Conservation (phyloP, 1,140 invertebrate species). For the Dendroctonus ponderosae region DNA sequence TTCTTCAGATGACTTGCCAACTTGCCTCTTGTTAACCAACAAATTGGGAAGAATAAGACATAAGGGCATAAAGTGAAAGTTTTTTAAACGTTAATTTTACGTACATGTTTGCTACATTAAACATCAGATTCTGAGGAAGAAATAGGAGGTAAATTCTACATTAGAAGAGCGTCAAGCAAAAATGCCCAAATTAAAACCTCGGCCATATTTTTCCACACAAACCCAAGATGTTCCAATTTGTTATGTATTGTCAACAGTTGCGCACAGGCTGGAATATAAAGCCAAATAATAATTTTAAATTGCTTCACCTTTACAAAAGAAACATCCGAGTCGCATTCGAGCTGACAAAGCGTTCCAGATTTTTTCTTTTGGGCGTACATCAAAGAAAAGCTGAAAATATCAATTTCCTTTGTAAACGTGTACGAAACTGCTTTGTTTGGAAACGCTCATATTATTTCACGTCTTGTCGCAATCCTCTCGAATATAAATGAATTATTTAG, state of each 20-base stretch:
- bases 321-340: constrained; percentile 12
- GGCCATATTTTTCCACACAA: background rate
- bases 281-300: constrained; percentile 31
- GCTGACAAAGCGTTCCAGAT: constrained; percentile 28
- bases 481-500: constrained; percentile 36
- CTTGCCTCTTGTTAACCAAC: too few species aligned
- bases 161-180: too few species aligned
- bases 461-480: constrained; percentile 31
- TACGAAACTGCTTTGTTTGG: constrained; percentile 33
- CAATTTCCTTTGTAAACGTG: constrained; percentile 35
- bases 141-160: too few species aligned
- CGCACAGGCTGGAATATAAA: constrained; percentile 15
- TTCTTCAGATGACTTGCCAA: too few species aligned
- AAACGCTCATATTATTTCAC: constrained; percentile 31
- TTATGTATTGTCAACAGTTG: constrained; percentile 29
- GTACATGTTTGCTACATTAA: too few species aligned
- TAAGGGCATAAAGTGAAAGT: too few species aligned
- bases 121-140: too few species aligned
- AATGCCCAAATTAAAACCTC: too few species aligned
- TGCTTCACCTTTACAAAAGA: constrained; percentile 29
- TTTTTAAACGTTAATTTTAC: too few species aligned
- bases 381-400: constrained; percentile 33
- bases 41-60: too few species aligned
- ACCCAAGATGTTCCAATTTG: constrained; percentile 19
- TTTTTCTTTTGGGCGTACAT: constrained; percentile 23